A percentile compares a stretch with the other conserved stretches of the same genome.
Conservation (phyloP, 2,113 vertebrate genomes). For the Embiotoca jacksoni region DNA sequence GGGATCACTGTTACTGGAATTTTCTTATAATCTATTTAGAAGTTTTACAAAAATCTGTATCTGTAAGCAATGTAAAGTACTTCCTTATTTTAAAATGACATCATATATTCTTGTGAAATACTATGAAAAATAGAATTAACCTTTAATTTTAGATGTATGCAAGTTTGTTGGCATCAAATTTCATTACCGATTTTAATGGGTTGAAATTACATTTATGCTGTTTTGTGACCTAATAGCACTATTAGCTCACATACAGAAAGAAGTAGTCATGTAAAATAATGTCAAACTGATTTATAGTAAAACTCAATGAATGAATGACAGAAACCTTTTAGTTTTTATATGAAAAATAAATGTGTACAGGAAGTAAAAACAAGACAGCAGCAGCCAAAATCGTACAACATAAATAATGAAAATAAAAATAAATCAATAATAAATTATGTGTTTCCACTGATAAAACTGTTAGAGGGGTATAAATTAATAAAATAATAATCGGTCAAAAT, state of each 20-base stretch:
- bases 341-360: neutral
- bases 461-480: neutral
- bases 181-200: too few species aligned
- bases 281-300: constrained; percentile 8
- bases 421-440: constrained; percentile 74
- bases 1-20: neutral
- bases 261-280: constrained; percentile 3
- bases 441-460: constrained; percentile 51
- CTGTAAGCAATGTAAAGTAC: constrained; percentile 7
- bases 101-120: neutral
- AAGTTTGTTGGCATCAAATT: neutral
- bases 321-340: neutral
- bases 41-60: neutral
- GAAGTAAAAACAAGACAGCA: neutral
- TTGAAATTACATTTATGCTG: constrained; percentile 8
- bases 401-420: constrained; percentile 79
- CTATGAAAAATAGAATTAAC: neutral
- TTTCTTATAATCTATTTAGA: neutral
- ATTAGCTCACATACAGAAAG: constrained; percentile 21
- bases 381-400: constrained; percentile 72
- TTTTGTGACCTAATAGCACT: constrained; percentile 26
- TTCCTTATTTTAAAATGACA: too few species aligned
- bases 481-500: constrained; percentile 36
- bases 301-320: constrained; percentile 25
- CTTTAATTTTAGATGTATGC: constrained; percentile 9